A percentile compares a stretch with the other conserved stretches of the same genome.
These are phyloP conservation scores for Spodoptera exigua DNA, from an alignment of 2,888 invertebrate genomes.

Conservation along the genomic window DNA sequence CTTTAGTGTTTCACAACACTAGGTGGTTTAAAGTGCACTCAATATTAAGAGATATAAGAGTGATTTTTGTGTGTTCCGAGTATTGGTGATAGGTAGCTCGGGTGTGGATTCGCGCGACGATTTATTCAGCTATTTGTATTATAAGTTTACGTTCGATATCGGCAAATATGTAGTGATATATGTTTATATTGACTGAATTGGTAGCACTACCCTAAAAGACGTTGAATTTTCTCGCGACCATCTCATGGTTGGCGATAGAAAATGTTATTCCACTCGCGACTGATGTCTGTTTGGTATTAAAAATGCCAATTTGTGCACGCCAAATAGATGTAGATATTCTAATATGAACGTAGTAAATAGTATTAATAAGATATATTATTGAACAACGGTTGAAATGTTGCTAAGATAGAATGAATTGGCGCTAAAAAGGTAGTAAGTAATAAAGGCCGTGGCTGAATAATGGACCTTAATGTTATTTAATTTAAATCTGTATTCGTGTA, in stretches of 20 bases:
- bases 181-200: constrained; percentile 51
- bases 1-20: constrained; percentile 21
- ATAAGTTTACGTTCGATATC: constrained; percentile 2
- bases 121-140: constrained; percentile 31
- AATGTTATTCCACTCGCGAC: constrained; percentile 50
- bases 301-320: constrained; percentile 53
- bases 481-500: constrained; percentile 41
- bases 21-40: constrained; percentile 4
- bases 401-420: constrained; percentile 2
- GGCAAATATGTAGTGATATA: constrained; percentile 15
- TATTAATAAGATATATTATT: constrained; percentile 26
- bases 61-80: constrained; percentile 30
- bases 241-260: constrained; percentile 35
- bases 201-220: constrained; percentile 47
- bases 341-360: constrained; percentile 28
- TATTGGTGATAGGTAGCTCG: constrained; percentile 26
- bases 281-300: constrained; percentile 53
- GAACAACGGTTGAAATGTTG: constrained; percentile 26
- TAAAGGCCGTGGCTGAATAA: constrained; percentile 11
- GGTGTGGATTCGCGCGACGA: constrained; percentile 29
- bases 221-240: constrained; percentile 46
- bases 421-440: constrained; percentile 7
- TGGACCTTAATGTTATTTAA: constrained; percentile 16
- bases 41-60: constrained; percentile 6
- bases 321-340: constrained; percentile 52